Percentiles rank a stretch among this genome's conserved stretches.
phyloP scores from a whole-genome alignment of 2,888 invertebrate genomes.

The Phyto melanocephala region DNA sequence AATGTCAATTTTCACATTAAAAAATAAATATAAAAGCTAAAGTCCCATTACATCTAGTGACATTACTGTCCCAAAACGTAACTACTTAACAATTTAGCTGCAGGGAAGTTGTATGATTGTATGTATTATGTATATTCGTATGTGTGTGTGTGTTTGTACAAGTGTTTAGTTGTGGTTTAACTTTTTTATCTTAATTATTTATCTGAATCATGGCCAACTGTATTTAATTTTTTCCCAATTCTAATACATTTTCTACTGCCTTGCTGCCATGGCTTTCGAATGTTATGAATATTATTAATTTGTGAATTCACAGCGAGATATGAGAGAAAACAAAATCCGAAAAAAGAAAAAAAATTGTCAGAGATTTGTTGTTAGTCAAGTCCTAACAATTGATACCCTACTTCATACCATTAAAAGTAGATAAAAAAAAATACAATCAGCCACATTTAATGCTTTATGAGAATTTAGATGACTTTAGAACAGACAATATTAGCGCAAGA shows the following conservation, averaged over 20 bases:
- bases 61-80: no score
- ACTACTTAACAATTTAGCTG: no score
- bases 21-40: no score
- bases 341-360: no score
- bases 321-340: conserved; percentile 26
- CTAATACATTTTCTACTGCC: neutral
- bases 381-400: no score
- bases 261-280: neutral
- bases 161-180: neutral
- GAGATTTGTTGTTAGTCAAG: neutral
- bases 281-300: conserved; percentile 38
- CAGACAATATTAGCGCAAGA: no score
- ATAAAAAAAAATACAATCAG: no score
- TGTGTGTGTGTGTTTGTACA: neutral
- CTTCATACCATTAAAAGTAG: no score
- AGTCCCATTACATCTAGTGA: no score
- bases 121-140: neutral
- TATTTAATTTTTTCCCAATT: neutral
- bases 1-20: no score
- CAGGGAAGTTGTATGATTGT: conserved; percentile 28
- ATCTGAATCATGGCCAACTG: conserved; percentile 36
- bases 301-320: conserved; percentile 38
- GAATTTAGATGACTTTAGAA: no score
- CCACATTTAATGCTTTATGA: no score
- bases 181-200: conserved; percentile 44